A percentile compares a stretch with the other conserved stretches of the same genome.
These are phyloP conservation scores for Dysdera silvatica DNA, from an alignment of 1,140 invertebrate genomes.

Conservation along the genomic window DNA sequence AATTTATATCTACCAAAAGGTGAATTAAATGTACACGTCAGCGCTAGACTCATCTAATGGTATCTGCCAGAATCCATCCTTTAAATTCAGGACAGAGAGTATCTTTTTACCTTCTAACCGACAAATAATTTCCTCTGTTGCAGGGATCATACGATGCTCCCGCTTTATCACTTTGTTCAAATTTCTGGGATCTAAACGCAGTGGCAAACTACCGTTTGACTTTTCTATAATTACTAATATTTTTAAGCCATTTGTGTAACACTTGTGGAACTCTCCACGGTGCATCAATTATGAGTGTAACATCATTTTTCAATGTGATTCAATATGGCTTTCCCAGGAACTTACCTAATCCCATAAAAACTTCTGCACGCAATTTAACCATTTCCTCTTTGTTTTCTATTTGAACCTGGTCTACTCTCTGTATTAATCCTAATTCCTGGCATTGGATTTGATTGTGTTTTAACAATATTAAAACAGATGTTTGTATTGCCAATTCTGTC, in stretches of 20 bases:
- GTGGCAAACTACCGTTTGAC: not conserved
- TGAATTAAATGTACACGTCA: constrained; percentile 24
- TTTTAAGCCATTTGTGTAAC: not conserved
- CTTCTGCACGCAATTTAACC: not conserved
- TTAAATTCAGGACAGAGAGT: constrained; percentile 4
- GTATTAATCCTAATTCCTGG: not conserved
- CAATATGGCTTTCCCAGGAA: not conserved
- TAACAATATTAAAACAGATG: not conserved
- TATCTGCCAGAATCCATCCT: constrained; percentile 8
- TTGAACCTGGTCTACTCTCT: not conserved
- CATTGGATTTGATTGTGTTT: not conserved
- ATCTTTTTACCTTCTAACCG: not conserved
- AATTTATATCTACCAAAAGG: constrained; percentile 38
- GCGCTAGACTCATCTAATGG: not conserved
- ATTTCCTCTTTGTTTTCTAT: not conserved
- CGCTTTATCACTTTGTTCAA: constrained; percentile 3
- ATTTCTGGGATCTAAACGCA: not conserved
- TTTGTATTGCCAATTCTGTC: not conserved
- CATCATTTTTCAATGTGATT: not conserved
- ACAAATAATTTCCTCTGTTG: constrained; percentile 9
- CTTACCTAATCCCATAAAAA: constrained; percentile 1
- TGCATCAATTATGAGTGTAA: not conserved
- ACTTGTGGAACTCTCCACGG: not conserved
- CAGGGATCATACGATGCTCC: not conserved
- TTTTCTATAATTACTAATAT: constrained; percentile 1